A percentile compares a stretch with the other conserved stretches of the same genome.
Evolutionary conservation across 2,888 invertebrate genomes (phyloP).

Genomic region (Operophtera brumata): DNA sequence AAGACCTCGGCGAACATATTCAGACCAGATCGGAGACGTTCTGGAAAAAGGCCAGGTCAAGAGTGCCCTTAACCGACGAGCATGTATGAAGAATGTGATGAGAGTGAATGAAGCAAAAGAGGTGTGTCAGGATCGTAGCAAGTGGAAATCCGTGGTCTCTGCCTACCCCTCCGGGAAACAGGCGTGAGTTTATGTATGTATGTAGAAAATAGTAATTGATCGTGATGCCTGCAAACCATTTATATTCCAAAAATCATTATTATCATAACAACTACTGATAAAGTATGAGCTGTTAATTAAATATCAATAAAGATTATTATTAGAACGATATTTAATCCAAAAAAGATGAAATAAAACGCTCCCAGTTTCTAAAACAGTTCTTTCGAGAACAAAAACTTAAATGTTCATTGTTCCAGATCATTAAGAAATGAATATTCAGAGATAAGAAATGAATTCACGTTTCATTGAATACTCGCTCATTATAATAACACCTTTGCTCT

Average conservation of each 20-base stretch:
- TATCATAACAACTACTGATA: not conserved
- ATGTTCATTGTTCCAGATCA: conserved; percentile 6
- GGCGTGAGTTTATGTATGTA: too few relatives aligned
- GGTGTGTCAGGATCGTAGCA: too few relatives aligned
- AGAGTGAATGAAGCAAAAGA: too few relatives aligned
- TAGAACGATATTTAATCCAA: not conserved
- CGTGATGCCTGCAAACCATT: not conserved
- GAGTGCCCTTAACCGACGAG: too few relatives aligned
- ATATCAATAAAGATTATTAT: not conserved
- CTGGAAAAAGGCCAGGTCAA: too few relatives aligned
- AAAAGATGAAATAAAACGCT: not conserved
- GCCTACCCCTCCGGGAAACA: too few relatives aligned
- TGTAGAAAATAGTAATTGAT: too few relatives aligned
- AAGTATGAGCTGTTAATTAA: not conserved
- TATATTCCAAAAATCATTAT: too few relatives aligned
- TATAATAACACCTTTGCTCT: conserved; percentile 39
- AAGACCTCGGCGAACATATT: too few relatives aligned
- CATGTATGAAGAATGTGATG: too few relatives aligned
- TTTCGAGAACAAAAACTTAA: not conserved
- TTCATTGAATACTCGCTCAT: conserved; percentile 10
- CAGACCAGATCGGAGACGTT: too few relatives aligned
- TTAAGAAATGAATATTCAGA: conserved; percentile 1
- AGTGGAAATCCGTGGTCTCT: too few relatives aligned
- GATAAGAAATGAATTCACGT: not conserved
- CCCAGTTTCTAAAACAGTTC: not conserved